phyloP scores from a whole-genome alignment of 2,797 vertebrate genomes.

The Alcedo atthis region DNA sequence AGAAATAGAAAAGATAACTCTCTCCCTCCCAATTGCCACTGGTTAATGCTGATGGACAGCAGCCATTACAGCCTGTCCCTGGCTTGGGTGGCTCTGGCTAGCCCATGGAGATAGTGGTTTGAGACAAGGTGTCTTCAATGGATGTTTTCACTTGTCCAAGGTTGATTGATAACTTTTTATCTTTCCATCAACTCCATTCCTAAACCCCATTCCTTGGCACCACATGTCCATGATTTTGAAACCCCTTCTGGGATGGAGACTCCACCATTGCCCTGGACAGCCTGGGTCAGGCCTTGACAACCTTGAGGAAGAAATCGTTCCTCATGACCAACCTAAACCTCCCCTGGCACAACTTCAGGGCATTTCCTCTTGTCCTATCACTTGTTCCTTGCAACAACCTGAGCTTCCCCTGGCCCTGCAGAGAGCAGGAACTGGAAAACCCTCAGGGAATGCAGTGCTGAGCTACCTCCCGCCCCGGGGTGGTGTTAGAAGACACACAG shows the following conservation, averaged over 20 bases:
- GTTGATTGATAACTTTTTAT: not conserved
- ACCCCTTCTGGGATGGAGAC: not conserved
- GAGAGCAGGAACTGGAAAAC: not conserved
- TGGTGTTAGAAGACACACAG: not conserved
- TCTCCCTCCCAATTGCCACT: accelerated
- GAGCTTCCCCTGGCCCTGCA: not conserved
- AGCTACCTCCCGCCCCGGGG: not conserved
- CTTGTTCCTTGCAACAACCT: not conserved
- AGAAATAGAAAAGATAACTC: not conserved
- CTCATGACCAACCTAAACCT: not conserved
- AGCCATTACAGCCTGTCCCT: accelerated
- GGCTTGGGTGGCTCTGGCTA: accelerated
- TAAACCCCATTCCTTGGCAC: not conserved
- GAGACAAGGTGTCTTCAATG: accelerated
- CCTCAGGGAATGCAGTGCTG: accelerated
- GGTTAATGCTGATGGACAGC: not conserved
- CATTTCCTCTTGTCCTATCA: not conserved
- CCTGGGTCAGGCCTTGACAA: not conserved
- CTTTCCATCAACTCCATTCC: not conserved
- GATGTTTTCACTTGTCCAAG: not conserved
- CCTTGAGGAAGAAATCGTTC: not conserved
- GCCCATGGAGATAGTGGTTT: accelerated
- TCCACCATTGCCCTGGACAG: not conserved
- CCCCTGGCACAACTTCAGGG: not conserved
- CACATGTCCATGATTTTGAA: not conserved